Conservation (phyloP, 2,113 vertebrate genomes). For the Dryoscopus gambensis region DNA sequence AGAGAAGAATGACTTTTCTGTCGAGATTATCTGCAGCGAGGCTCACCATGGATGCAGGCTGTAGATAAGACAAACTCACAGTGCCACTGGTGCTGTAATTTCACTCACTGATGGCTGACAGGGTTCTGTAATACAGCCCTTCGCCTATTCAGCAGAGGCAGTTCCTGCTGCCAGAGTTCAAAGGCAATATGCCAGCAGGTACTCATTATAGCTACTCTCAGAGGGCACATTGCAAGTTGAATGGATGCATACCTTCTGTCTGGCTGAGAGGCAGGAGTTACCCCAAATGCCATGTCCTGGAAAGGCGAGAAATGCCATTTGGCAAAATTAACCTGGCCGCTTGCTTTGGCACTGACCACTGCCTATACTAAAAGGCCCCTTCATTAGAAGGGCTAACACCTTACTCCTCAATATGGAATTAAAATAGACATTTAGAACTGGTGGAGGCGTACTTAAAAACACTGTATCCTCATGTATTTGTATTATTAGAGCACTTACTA, state of each 20-base stretch:
- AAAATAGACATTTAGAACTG: background rate
- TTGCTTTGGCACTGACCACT: background rate
- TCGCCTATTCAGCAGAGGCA: background rate
- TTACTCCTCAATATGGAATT: background rate
- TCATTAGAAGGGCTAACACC: background rate
- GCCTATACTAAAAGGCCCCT: background rate
- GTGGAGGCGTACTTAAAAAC: accelerated
- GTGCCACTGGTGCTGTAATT: background rate
- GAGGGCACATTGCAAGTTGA: background rate
- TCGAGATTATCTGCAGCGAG: background rate
- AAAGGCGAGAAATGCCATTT: background rate
- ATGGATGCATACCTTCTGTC: accelerated
- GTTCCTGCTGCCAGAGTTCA: accelerated
- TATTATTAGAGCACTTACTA: background rate
- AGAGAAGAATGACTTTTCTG: background rate
- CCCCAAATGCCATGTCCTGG: accelerated
- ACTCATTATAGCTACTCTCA: background rate
- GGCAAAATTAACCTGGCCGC: accelerated
- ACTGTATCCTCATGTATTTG: background rate
- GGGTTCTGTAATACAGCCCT: background rate
- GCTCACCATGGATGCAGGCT: background rate
- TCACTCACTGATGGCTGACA: background rate
- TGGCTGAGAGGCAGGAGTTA: background rate
- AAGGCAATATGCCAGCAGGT: background rate
- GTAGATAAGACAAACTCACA: background rate